Base-by-base conservation (phyloP, 1,140 invertebrate species). In the Macrocentrus cingulum region DNA sequence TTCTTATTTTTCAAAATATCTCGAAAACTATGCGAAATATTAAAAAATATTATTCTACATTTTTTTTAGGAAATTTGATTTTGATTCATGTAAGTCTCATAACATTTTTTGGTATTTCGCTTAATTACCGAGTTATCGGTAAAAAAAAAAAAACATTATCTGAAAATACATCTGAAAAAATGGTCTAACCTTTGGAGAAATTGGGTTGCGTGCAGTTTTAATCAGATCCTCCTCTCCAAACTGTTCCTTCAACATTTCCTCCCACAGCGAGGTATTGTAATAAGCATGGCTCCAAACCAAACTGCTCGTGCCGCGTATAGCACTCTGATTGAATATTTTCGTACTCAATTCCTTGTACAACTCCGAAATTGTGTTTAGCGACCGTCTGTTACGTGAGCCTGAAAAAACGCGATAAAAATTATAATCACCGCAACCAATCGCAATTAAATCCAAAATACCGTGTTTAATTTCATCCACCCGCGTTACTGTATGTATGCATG, bases 251-350 rank as follows among this genome's bases (percentile, higher is more conserved):
- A 98, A 76, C 64, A 97, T 83, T 64, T 87, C 81, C 71, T 95
- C 91, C 91, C 91, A 97, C 1, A 88, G 79, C 0, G 84, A 82
- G 1, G 93, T 93, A 70, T 97, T 91, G 78, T 97, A 97, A 77
- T 95, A 97, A 0, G 91, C 88, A 75, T 96, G 92, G 57, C 85
- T 89, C 86, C 88, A 90, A 3, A 97, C 83, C 18, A 97, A 79
- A 61, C 86, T 88, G 41, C 88, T 87, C 1, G 91, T 89, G 8
- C 93, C 94, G 75, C 82, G 79, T 19, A 91, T 76, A 6, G 84
- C 73, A 64, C 84, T 89, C 64, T 88, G 88, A 2, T 82, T 86
- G 71, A 94, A 93, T 59, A 91, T 84, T 71, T 87, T 82, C 1
- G 72, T 78, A 67, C 90, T 89, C 37, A 90, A 79, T 55, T 86